phyloP scores from a whole-genome alignment of 64 coral and sea anemone genomes.

The Montipora sp. region DNA sequence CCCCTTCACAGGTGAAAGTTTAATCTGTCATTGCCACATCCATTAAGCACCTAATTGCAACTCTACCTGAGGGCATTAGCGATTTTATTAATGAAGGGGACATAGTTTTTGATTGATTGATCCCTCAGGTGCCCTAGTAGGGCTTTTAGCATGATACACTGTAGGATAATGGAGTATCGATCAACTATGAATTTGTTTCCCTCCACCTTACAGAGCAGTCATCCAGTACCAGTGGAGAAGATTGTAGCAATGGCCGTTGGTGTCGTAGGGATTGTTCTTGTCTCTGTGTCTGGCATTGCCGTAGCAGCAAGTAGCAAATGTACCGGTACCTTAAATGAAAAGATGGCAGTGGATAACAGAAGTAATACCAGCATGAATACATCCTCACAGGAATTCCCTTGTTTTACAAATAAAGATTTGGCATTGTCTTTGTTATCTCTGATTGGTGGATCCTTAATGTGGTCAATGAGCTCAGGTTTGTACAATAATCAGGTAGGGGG shows the following conservation, averaged over 20 bases:
- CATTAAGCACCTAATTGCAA: too few species aligned
- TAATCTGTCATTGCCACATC: too few species aligned
- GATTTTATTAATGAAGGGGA: too few species aligned
- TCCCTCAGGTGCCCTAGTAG: too few species aligned
- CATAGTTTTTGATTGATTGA: too few species aligned
- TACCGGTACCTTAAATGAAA: not conserved
- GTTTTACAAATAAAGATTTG: constrained; percentile 2
- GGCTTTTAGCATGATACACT: too few species aligned
- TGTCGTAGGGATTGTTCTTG: constrained; percentile 32
- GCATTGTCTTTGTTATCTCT: constrained; percentile 67
- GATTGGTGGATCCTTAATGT: constrained; percentile 76
- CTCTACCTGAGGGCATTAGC: too few species aligned
- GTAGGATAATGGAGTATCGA: too few species aligned
- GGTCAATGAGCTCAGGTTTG: constrained; percentile 96
- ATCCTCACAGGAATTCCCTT: not conserved
- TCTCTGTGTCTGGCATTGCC: constrained; percentile 39
- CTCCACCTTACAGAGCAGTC: not conserved
- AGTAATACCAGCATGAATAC: too few species aligned
- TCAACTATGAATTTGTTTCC: not conserved
- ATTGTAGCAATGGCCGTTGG: constrained; percentile 38
- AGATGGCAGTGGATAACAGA: too few species aligned
- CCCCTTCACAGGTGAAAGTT: too few species aligned
- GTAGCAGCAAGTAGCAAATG: constrained; percentile 11
- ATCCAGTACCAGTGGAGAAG: not conserved
- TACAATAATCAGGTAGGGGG: not conserved